Evolutionary conservation across 2,797 vertebrate species (phyloP).

Genomic region (Ctenosaura bakeri): DNA sequence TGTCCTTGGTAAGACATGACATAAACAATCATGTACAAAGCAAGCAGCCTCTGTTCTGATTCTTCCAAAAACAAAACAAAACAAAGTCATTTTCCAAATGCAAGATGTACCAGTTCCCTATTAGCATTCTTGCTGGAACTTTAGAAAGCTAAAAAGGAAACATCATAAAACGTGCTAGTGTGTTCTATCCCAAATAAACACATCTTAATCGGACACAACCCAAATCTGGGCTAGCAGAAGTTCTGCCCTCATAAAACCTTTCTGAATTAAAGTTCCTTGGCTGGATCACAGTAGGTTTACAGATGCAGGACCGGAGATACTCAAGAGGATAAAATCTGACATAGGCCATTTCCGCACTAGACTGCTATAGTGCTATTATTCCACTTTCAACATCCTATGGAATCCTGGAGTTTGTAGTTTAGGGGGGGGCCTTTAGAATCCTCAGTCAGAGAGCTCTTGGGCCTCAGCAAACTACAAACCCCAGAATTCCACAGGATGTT

Average conservation of each 20-base stretch:
- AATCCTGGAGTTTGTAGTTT: too few relatives aligned
- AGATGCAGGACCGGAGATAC: neutral
- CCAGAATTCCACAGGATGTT: too few relatives aligned
- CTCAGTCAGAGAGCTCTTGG: too few relatives aligned
- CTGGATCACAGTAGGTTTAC: neutral
- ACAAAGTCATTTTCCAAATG: neutral
- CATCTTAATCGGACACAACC: neutral
- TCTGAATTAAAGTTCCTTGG: neutral
- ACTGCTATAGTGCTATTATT: too few relatives aligned
- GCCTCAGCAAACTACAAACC: too few relatives aligned
- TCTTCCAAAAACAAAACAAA: neutral
- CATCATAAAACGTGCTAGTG: neutral
- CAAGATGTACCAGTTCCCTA: neutral
- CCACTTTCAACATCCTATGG: too few relatives aligned
- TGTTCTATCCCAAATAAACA: too few relatives aligned
- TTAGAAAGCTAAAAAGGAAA: neutral
- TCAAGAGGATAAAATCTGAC: neutral
- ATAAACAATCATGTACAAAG: neutral
- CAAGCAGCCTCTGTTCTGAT: neutral
- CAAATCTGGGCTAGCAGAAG: neutral
- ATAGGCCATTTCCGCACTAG: too few relatives aligned
- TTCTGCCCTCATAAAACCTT: neutral
- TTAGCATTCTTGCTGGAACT: neutral
- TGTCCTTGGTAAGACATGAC: neutral
- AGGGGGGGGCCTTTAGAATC: too few relatives aligned